phyloP scores from a whole-genome alignment of 2,113 vertebrate species.

The Engystomops pustulosus region DNA sequence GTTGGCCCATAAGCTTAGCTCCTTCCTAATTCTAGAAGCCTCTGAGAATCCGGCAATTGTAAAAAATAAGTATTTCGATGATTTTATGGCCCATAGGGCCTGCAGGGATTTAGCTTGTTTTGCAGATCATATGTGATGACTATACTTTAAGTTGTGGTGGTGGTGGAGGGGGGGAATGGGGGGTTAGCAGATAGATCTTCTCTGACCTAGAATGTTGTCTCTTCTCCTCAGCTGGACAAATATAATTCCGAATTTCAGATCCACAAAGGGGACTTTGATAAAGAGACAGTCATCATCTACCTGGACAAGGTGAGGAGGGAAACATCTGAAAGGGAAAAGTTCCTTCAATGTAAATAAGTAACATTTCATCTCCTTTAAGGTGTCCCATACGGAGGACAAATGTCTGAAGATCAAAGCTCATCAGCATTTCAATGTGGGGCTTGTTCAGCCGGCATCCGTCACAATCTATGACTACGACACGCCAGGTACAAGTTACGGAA shows the following conservation, averaged over 20 bases:
- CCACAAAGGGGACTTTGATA: constrained; percentile 71
- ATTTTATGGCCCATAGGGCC: too few species aligned
- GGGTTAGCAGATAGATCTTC: too few species aligned
- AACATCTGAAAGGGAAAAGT: neutral
- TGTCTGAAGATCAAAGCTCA: constrained; percentile 76
- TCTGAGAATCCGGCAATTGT: too few species aligned
- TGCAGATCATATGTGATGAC: too few species aligned
- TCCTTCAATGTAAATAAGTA: neutral
- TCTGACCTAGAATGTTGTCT: neutral
- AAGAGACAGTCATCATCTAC: constrained; percentile 84
- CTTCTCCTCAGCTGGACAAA: constrained; percentile 72
- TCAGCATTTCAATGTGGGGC: constrained; percentile 77
- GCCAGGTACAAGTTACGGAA: constrained; percentile 63
- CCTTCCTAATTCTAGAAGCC: too few species aligned
- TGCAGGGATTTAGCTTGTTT: too few species aligned
- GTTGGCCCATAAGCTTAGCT: too few species aligned
- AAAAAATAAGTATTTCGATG: too few species aligned
- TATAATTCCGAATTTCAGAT: constrained; percentile 79
- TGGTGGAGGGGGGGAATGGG: too few species aligned
- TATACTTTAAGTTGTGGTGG: too few species aligned
- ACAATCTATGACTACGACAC: constrained; percentile 81
- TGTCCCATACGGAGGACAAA: constrained; percentile 70
- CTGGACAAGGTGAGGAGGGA: constrained; percentile 77
- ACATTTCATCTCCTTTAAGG: neutral
- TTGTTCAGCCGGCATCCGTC: constrained; percentile 65